A percentile compares a stretch with the other conserved stretches of the same genome.
Conservation (phyloP, 2,797 vertebrate genomes). For the Tragopan temminckii region DNA sequence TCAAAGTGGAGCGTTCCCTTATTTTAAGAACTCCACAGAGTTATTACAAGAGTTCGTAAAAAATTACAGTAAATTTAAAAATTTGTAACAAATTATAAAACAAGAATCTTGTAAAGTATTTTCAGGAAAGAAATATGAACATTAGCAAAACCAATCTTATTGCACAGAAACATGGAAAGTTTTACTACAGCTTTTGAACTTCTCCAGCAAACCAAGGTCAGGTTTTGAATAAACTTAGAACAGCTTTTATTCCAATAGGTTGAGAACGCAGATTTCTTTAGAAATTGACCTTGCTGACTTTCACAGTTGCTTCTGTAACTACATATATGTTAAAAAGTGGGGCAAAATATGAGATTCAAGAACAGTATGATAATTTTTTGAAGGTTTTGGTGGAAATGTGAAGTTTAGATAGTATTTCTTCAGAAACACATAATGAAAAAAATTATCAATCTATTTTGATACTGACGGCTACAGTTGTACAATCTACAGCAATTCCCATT, state of each 20-base stretch:
- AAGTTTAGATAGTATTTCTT: background rate
- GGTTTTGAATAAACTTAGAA: background rate
- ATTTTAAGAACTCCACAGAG: background rate
- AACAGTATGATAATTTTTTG: background rate
- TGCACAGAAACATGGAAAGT: background rate
- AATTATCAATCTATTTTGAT: background rate
- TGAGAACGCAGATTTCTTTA: background rate
- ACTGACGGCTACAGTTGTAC: background rate
- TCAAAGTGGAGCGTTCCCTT: background rate
- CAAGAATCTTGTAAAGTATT: background rate
- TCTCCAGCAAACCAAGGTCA: background rate
- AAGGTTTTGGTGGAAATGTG: background rate
- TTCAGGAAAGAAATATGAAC: background rate
- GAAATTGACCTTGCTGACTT: background rate
- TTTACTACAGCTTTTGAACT: background rate
- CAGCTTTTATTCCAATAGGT: background rate
- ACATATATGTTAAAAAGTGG: background rate
- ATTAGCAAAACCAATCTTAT: background rate
- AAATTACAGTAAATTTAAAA: background rate
- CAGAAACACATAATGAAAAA: background rate
- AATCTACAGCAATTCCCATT: background rate
- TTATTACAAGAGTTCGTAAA: background rate
- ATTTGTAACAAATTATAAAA: background rate
- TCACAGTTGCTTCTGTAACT: background rate
- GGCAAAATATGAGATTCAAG: background rate